Percentiles rank a stretch among this genome's conserved stretches.
These are phyloP conservation scores for Agrotis segetum DNA, from an alignment of 2,888 invertebrate genomes.

Conservation along the genomic window DNA sequence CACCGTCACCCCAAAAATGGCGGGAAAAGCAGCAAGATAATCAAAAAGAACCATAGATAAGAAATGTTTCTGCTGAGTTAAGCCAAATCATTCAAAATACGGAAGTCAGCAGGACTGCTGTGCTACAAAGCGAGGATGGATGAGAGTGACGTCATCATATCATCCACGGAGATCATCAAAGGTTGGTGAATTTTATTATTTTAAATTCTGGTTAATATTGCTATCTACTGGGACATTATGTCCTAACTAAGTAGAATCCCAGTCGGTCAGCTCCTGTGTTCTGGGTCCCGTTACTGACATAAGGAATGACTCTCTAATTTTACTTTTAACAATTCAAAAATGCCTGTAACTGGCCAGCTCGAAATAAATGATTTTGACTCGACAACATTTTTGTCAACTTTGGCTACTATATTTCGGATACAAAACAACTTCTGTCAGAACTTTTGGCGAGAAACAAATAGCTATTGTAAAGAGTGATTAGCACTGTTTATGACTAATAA, in stretches of 20 bases:
- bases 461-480: no score
- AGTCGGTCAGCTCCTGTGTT: neutral
- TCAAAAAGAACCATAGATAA: conserved; percentile 24
- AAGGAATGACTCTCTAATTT: no score
- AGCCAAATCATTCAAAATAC: conserved; percentile 79
- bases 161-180: conserved; percentile 93
- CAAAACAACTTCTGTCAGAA: no score
- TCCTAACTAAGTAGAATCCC: neutral
- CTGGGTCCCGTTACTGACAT: no score
- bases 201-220: no score
- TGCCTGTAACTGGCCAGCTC: no score
- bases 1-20: conserved; percentile 27
- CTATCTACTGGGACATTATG: no score
- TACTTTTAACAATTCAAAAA: no score
- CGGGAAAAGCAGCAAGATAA: conserved; percentile 5
- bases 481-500: no score
- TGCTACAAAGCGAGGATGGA: conserved; percentile 89
- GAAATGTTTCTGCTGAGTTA: conserved; percentile 49
- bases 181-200: conserved; percentile 81
- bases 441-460: no score
- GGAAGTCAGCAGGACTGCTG: conserved; percentile 81
- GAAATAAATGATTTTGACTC: no score
- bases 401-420: no score
- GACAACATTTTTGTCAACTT: neutral
- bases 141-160: conserved; percentile 91